phyloP scores from a whole-genome alignment of 2,888 invertebrate species.

The Apodemia zela region DNA sequence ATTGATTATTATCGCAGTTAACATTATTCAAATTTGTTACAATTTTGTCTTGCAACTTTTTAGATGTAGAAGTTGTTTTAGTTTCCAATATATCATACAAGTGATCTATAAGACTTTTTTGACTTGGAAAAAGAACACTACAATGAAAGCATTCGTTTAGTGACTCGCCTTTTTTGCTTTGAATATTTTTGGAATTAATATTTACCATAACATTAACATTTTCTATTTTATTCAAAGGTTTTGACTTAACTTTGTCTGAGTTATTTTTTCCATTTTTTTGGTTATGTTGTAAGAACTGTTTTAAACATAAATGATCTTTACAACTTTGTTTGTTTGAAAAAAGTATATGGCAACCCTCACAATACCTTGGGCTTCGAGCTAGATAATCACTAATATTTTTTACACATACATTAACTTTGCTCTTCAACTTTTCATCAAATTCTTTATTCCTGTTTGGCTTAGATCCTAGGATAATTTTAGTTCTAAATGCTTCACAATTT shows the following conservation, averaged over 20 bases:
- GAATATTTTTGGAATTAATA: slow-evolving; percentile 21
- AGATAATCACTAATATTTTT: slow-evolving; percentile 44
- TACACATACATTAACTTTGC: slow-evolving; percentile 17
- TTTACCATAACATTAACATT: slow-evolving; percentile 20
- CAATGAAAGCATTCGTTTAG: slow-evolving; percentile 51
- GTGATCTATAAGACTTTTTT: slow-evolving; percentile 53
- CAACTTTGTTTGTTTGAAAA: slow-evolving; percentile 42
- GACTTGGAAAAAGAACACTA: slow-evolving; percentile 43
- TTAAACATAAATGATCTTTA: slow-evolving; percentile 38
- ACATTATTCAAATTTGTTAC: neutral
- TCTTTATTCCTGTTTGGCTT: slow-evolving; percentile 38
- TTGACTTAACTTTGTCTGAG: neutral
- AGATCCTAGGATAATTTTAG: slow-evolving; percentile 51
- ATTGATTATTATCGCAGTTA: neutral
- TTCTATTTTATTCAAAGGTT: slow-evolving; percentile 14
- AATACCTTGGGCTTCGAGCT: slow-evolving; percentile 46
- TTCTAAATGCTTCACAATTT: slow-evolving; percentile 30
- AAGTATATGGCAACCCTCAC: slow-evolving; percentile 50
- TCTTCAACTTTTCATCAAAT: slow-evolving; percentile 25
- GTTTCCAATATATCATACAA: slow-evolving; percentile 50
- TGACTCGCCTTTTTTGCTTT: slow-evolving; percentile 22
- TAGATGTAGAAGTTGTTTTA: slow-evolving; percentile 18
- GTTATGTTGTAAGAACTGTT: slow-evolving; percentile 9
- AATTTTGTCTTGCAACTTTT: neutral
- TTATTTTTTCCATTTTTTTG: neutral